Percentiles rank a stretch among this genome's conserved stretches.
Conservation (phyloP, 2,888 invertebrate species). For the Cyclophora albipunctata region DNA sequence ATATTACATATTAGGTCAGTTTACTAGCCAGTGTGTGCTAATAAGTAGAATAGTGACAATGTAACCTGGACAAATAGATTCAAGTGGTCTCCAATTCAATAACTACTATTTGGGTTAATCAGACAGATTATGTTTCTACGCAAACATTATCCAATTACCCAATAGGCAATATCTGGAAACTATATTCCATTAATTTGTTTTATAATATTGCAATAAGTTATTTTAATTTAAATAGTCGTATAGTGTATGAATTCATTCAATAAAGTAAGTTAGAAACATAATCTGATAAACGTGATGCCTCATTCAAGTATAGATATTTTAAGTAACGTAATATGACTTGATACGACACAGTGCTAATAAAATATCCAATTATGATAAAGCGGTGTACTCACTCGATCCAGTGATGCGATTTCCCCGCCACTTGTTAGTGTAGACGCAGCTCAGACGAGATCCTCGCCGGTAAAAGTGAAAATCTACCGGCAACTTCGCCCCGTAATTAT, state of each 20-base stretch:
- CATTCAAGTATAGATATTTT: too few relatives aligned
- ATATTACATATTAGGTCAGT: too few relatives aligned
- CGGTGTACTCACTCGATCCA: constrained; percentile 50
- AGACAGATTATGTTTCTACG: not conserved
- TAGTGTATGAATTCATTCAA: too few relatives aligned
- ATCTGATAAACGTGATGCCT: too few relatives aligned
- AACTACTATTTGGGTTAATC: constrained; percentile 10
- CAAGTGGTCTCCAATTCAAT: constrained; percentile 9
- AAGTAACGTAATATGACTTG: too few relatives aligned
- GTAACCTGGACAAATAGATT: constrained; percentile 5
- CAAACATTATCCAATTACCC: constrained; percentile 3
- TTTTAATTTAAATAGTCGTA: too few relatives aligned
- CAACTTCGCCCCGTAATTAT: constrained; percentile 47
- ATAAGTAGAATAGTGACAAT: too few relatives aligned
- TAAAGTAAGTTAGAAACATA: too few relatives aligned
- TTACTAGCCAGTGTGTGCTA: too few relatives aligned
- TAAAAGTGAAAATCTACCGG: constrained; percentile 66
- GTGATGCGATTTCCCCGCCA: constrained; percentile 40
- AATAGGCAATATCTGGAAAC: not conserved
- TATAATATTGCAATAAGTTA: too few relatives aligned
- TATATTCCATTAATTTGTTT: too few relatives aligned
- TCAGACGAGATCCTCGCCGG: constrained; percentile 53
- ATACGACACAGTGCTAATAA: not conserved
- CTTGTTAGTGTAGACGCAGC: constrained; percentile 37
- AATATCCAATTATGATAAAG: not conserved